Evolutionary conservation across 2,888 invertebrate species (phyloP).

Genomic region (Eilema caniola): DNA sequence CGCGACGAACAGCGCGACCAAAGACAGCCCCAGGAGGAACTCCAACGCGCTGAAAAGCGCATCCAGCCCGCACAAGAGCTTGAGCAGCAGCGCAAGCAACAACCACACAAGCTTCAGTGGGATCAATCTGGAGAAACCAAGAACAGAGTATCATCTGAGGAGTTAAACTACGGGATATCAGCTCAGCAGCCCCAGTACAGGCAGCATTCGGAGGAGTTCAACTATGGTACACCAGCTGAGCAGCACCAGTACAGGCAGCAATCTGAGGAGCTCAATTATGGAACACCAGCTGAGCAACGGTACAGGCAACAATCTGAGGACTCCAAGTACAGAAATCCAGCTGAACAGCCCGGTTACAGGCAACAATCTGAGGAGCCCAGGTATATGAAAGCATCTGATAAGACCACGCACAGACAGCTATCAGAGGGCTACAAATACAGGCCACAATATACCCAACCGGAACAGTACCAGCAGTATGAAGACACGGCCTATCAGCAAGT

Average conservation of each 20-base stretch:
- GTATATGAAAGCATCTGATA: not conserved
- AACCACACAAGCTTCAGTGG: not conserved
- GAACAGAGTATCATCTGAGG: not conserved
- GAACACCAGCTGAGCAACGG: not conserved
- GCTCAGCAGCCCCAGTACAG: not conserved
- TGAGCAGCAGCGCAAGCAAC: not conserved
- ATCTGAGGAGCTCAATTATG: not conserved
- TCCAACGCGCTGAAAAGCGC: not conserved
- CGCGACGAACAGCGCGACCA: slow-evolving; percentile 17
- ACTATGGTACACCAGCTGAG: not conserved
- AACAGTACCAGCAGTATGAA: slow-evolving; percentile 8
- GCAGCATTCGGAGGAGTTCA: not conserved
- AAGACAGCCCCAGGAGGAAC: not conserved
- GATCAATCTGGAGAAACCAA: not conserved
- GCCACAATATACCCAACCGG: slow-evolving; percentile 9
- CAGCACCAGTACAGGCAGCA: not conserved
- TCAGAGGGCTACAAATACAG: not conserved
- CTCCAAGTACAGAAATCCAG: not conserved
- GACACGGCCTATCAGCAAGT: slow-evolving; percentile 2
- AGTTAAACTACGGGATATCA: not conserved
- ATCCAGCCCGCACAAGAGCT: slow-evolving; percentile 16
- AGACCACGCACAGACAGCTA: not conserved
- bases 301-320: not conserved
- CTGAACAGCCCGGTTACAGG: not conserved
- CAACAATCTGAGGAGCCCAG: not conserved